phyloP scores from a whole-genome alignment of 2,113 vertebrate species.

The Pseudolaguvia tuberculata region DNA sequence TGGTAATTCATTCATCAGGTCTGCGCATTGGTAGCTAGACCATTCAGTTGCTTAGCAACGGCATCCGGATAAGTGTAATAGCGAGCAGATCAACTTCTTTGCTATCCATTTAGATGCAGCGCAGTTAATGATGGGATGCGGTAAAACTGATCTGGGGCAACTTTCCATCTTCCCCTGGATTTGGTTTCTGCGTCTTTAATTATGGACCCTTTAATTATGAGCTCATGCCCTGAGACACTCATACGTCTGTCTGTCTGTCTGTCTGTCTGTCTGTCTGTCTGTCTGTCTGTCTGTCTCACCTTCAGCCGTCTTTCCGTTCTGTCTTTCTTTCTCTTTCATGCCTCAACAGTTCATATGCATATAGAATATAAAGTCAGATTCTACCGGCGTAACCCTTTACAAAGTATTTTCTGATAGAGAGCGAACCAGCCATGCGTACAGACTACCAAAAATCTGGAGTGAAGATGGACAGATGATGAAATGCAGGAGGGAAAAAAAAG shows the following conservation, averaged over 20 bases:
- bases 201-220: constrained; percentile 70
- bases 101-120: neutral
- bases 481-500: neutral
- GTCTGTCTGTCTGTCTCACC: constrained; percentile 24
- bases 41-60: constrained; percentile 1
- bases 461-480: constrained; percentile 27
- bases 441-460: neutral
- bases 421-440: constrained; percentile 12
- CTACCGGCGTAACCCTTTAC: constrained; percentile 57
- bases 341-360: constrained; percentile 64
- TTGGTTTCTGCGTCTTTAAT: constrained; percentile 64
- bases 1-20: too few relatives aligned
- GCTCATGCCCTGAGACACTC: too few relatives aligned
- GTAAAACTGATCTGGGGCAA: neutral
- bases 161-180: constrained; percentile 26
- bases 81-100: neutral
- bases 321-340: constrained; percentile 7
- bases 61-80: neutral
- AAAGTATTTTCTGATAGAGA: constrained; percentile 36
- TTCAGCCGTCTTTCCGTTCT: neutral
- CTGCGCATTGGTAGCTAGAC: neutral
- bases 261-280: constrained; percentile 57
- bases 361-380: constrained; percentile 57
- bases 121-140: neutral
- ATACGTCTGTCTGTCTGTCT: constrained; percentile 56